A percentile compares a stretch with the other conserved stretches of the same genome.
Conservation (phyloP, 2,888 invertebrate genomes). For the Melanchra persicariae region DNA sequence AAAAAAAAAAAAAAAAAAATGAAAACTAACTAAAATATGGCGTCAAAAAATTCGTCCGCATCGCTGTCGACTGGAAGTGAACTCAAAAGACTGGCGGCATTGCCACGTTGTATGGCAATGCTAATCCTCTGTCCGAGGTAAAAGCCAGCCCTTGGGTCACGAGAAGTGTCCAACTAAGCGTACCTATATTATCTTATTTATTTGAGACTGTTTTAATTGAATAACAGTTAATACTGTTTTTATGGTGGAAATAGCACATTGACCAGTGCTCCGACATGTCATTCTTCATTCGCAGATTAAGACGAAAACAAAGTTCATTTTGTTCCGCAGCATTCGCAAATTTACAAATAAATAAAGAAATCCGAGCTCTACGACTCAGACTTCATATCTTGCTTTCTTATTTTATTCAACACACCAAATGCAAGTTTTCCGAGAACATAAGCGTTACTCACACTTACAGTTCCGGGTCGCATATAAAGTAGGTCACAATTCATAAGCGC, state of each 20-base stretch:
- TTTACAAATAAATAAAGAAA: neutral
- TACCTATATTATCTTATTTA: no score
- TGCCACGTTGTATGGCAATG: no score
- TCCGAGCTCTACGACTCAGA: neutral
- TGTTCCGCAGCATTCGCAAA: neutral
- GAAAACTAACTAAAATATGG: no score
- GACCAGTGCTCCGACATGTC: neutral
- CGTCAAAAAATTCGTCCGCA: no score
- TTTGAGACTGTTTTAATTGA: no score
- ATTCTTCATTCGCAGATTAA: neutral
- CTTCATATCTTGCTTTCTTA: constrained; percentile 1
- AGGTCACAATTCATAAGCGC: constrained; percentile 26
- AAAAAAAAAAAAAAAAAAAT: no score
- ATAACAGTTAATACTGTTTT: no score
- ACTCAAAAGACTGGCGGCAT: no score
- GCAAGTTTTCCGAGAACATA: constrained; percentile 15
- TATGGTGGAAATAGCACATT: neutral
- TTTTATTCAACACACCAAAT: constrained; percentile 30
- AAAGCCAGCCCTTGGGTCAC: no score
- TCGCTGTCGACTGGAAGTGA: no score
- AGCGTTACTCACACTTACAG: constrained; percentile 25
- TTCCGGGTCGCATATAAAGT: constrained; percentile 31
- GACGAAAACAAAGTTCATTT: neutral
- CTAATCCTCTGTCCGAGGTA: no score
- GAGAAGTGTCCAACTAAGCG: no score